These are phyloP conservation scores for Pseudochaenichthys georgianus DNA, from an alignment of 2,797 vertebrate genomes.

Conservation along the genomic window DNA sequence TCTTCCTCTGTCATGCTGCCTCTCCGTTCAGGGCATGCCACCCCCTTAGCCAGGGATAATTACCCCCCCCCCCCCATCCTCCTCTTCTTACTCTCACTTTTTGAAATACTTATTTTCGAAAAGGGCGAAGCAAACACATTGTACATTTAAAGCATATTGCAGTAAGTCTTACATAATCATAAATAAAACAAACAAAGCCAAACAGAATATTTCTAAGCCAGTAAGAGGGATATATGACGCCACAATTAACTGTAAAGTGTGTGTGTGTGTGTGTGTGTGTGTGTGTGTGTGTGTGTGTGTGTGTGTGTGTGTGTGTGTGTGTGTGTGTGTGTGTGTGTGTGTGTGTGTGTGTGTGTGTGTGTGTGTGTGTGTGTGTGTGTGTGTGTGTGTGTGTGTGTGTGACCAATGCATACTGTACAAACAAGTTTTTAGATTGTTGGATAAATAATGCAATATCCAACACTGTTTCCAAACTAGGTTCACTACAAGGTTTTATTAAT, in stretches of 20 bases:
- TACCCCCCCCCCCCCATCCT: neutral
- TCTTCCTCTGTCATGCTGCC: slow-evolving; percentile 59
- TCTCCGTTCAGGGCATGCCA: slow-evolving; percentile 55
- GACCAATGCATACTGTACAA: too few relatives aligned
- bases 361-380: too few relatives aligned
- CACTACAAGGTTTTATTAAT: too few relatives aligned
- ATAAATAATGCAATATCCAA: too few relatives aligned
- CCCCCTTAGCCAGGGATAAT: slow-evolving; percentile 61
- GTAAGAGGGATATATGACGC: rapidly evolving
- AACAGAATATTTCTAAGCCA: neutral
- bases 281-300: slow-evolving; percentile 8
- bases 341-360: too few relatives aligned
- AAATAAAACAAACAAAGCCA: neutral
- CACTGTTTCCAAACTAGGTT: too few relatives aligned
- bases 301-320: too few relatives aligned
- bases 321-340: too few relatives aligned
- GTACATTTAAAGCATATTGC: neutral
- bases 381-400: too few relatives aligned
- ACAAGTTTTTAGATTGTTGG: too few relatives aligned
- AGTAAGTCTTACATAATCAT: slow-evolving; percentile 6
- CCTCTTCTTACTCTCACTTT: neutral
- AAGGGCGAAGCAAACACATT: neutral
- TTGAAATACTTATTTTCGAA: slow-evolving; percentile 5
- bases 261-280: slow-evolving; percentile 12
- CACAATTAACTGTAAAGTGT: neutral